Conservation (phyloP, 1,140 invertebrate species). For the Bombus turneri region DNA sequence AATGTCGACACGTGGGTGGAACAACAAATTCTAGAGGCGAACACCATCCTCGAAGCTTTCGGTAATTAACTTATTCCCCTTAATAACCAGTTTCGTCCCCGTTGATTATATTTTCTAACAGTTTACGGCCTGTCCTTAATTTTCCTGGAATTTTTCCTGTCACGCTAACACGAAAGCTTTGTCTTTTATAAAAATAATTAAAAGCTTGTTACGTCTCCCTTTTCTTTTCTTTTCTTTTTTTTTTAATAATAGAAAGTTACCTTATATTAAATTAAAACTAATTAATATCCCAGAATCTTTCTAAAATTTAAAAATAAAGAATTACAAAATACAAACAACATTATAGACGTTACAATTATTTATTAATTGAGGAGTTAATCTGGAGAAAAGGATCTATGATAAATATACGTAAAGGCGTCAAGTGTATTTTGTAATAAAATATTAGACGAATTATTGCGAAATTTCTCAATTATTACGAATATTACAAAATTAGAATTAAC, state of each 20-base stretch:
- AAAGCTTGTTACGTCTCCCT: background rate
- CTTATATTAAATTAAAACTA: too few relatives aligned
- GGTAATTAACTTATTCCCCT: constrained; percentile 83
- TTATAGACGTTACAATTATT: too few relatives aligned
- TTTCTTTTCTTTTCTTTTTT: background rate
- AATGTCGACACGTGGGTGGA: constrained; percentile 96
- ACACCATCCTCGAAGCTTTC: constrained; percentile 96
- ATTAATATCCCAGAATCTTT: too few relatives aligned
- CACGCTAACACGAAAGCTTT: background rate
- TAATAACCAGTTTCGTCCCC: constrained; percentile 20
- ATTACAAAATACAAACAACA: too few relatives aligned
- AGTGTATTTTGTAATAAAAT: too few relatives aligned
- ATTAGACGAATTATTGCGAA: too few relatives aligned
- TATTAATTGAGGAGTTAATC: too few relatives aligned
- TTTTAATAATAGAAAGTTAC: background rate
- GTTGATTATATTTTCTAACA: background rate
- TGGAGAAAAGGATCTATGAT: too few relatives aligned
- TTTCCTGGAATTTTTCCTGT: background rate
- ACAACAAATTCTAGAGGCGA: constrained; percentile 96
- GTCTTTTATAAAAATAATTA: background rate
- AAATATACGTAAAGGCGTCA: too few relatives aligned
- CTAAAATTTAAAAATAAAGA: too few relatives aligned
- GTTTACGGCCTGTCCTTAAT: background rate
- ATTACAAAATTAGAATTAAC: too few relatives aligned
- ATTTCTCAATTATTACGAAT: too few relatives aligned